These are phyloP conservation scores for Axinella damicornis DNA, from an alignment of 37 sponge, comb jelly and placozoan genomes.

Conservation along the genomic window DNA sequence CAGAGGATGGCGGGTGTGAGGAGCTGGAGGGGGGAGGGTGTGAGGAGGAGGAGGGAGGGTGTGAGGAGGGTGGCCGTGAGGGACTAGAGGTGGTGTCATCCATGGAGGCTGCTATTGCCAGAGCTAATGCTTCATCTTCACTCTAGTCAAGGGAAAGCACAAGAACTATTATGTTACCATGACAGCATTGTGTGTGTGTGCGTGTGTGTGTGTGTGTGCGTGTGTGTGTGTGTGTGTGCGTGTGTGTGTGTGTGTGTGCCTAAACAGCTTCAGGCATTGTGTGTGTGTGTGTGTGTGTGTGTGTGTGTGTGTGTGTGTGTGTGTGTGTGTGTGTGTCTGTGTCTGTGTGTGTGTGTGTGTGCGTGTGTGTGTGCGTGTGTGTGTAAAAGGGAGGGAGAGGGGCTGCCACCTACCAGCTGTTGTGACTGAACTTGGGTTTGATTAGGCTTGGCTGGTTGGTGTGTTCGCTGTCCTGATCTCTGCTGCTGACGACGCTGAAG, in stretches of 20 bases:
- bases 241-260: neutral
- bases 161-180: neutral
- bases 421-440: no score
- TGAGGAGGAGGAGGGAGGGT: no score
- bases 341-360: neutral
- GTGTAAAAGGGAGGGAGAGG: neutral
- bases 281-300: neutral
- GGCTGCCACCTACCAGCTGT: no score
- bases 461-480: neutral
- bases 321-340: neutral
- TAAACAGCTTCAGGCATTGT: no score
- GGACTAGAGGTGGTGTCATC: slow-evolving; percentile 4
- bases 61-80: no score
- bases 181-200: neutral
- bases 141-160: neutral
- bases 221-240: neutral
- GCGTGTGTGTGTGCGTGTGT: neutral
- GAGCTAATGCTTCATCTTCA: slow-evolving; percentile 85
- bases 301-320: neutral
- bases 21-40: no score
- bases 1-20: neutral
- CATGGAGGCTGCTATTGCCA: slow-evolving; percentile 76
- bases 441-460: neutral
- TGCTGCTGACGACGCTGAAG: slow-evolving; percentile 12
- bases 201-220: neutral